Evolutionary conservation across 2,113 vertebrate species (phyloP).

Genomic region (Macroglossus sobrinus): DNA sequence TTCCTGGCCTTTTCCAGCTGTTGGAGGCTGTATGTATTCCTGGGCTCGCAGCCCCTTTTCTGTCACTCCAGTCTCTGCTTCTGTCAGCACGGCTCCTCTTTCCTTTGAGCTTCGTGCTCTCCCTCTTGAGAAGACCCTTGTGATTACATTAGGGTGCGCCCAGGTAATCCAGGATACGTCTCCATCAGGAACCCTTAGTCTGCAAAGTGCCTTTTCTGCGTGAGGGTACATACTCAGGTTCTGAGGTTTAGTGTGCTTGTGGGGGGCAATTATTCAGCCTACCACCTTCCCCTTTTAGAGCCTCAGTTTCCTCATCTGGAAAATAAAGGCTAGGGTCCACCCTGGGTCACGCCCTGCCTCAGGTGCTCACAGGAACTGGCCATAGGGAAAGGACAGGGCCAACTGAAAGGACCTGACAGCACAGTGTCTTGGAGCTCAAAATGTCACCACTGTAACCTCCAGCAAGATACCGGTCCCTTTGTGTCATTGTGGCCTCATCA

Average conservation of each 20-base stretch:
- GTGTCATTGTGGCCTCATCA: background rate
- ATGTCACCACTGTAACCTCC: background rate
- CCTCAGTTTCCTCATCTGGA: background rate
- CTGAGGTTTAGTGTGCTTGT: background rate
- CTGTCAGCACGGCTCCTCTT: accelerated
- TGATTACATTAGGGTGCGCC: background rate
- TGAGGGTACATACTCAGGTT: background rate
- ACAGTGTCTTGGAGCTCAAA: background rate
- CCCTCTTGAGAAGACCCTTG: background rate
- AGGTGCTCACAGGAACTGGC: no score
- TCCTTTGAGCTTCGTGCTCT: background rate
- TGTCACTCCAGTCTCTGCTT: background rate
- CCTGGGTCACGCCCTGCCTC: background rate
- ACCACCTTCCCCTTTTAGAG: background rate
- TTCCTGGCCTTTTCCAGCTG: background rate
- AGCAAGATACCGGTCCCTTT: background rate
- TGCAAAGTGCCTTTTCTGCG: background rate
- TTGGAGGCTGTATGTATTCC: background rate
- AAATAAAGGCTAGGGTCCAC: background rate
- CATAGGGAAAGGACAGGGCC: background rate
- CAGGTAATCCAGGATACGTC: background rate
- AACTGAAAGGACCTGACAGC: background rate
- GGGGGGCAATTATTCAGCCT: background rate
- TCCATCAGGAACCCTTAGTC: background rate
- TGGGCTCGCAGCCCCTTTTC: background rate